A percentile compares a stretch with the other conserved stretches of the same genome.
phyloP scores from a whole-genome alignment of 2,797 vertebrate species.

The Galagoides demidoff region DNA sequence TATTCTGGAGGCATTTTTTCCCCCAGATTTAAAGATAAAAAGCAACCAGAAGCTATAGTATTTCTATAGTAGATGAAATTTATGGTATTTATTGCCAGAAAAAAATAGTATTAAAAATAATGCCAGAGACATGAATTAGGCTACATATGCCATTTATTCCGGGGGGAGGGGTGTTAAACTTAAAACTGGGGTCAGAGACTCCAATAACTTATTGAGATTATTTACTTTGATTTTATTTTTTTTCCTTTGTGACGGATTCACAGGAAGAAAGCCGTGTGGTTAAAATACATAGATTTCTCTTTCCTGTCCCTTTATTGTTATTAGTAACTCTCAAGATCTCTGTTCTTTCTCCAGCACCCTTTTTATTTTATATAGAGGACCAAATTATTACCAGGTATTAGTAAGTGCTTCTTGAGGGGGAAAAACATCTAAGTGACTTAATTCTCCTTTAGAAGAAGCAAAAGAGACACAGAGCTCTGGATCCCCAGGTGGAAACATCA shows the following conservation, averaged over 20 bases:
- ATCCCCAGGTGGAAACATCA: fast-evolving
- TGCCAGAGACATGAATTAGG: neutral
- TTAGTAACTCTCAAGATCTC: neutral
- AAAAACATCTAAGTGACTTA: neutral
- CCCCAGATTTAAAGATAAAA: slow-evolving; percentile 27
- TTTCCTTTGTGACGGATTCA: neutral
- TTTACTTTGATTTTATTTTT: neutral
- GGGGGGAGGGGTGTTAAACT: neutral
- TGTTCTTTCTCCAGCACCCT: neutral
- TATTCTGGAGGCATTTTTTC: neutral
- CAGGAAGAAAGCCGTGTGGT: neutral
- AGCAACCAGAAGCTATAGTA: neutral
- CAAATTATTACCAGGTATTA: neutral
- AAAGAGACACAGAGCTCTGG: too few relatives aligned
- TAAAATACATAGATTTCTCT: neutral
- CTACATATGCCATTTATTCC: neutral
- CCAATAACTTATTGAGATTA: neutral
- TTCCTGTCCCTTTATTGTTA: neutral
- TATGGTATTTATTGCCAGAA: neutral
- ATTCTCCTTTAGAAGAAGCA: neutral
- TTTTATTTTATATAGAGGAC: neutral
- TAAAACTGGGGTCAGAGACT: neutral
- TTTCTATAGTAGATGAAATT: slow-evolving; percentile 26
- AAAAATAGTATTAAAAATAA: neutral
- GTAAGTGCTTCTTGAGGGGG: neutral